Base-by-base conservation (phyloP, 2,888 invertebrate species). In the Apomyelois bistriatella region DNA sequence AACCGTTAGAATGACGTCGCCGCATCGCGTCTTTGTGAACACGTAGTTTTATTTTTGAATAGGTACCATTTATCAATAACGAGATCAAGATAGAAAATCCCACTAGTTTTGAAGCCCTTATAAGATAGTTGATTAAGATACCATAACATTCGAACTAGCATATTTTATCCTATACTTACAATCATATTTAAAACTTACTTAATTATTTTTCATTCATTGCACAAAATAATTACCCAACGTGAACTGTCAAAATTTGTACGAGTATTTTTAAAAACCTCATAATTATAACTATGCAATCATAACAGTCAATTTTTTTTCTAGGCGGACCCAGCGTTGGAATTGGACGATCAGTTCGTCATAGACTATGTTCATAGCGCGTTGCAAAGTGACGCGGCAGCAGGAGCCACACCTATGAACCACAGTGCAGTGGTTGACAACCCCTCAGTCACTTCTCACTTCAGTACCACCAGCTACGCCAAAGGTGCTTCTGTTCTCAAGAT, bases 401-500 rank as follows among this genome's bases (percentile, higher is more conserved):
- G 68, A 0, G 84, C 82, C 1, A 78, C 73, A 3, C 77, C 90
- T 1, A 90, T 90, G 63, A 85, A 85, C 53, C 91, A 92, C 52
- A 90, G 92, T 52, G 86, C 91, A 0, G 89, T 96, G 57, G 91
- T 82, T 0, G 72, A 85, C 55, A 76, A 79, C 15, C 76, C 85
- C 0, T 92, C 93, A 0, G 89, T 95, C 9, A 71, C 77, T 2
- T 76, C 84, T 0, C 93, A 93, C 78, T 95, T 95, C 69, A 93
- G 93, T 65, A 83, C 81, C 15, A 93, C 94, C 52, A 93, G 94
- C 6, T 95, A 95, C 63, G 92, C 92, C 40, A 95, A 96, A 72
- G 94, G 93, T 22, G 92, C 88, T 38, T 77, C 91, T 0, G 90
- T 94, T 0, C 85, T 95, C 17, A 92, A 92, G 53, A 95, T 94